phyloP scores from a whole-genome alignment of 2,113 vertebrate species.

The Panthera uncia region DNA sequence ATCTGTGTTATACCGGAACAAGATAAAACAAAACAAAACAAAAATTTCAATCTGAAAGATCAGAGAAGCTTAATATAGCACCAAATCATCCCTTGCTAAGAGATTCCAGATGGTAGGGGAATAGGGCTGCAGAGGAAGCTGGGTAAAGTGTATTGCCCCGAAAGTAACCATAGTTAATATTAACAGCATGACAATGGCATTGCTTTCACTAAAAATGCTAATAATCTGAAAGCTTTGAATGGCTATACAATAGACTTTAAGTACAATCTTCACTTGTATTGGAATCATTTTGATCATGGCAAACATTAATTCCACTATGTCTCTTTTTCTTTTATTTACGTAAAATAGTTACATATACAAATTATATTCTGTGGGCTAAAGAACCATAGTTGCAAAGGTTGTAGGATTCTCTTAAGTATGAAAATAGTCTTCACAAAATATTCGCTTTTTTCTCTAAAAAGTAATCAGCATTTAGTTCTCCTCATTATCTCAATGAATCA shows the following conservation, averaged over 20 bases:
- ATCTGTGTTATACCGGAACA: conserved; percentile 6
- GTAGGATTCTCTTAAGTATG: conserved; percentile 61
- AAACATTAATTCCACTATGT: not conserved
- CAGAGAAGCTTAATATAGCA: conserved; percentile 15
- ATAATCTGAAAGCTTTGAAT: not conserved
- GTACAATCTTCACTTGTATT: not conserved
- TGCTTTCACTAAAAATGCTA: not conserved
- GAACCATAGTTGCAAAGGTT: conserved; percentile 54
- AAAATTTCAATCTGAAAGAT: not conserved
- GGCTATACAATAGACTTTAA: not conserved
- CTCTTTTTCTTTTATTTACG: not conserved
- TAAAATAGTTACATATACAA: conserved; percentile 53
- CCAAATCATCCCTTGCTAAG: not conserved
- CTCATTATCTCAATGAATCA: conserved; percentile 69
- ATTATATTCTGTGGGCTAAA: not conserved
- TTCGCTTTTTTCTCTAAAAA: conserved; percentile 59
- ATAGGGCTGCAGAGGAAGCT: not conserved
- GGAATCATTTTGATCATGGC: not conserved
- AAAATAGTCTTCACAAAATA: conserved; percentile 50
- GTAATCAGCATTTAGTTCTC: conserved; percentile 54
- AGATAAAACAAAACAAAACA: conserved; percentile 35
- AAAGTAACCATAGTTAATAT: not conserved
- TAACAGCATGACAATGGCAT: not conserved
- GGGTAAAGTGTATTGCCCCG: not conserved
- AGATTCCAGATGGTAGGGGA: conserved; percentile 41